phyloP scores from a whole-genome alignment of 2,797 vertebrate genomes.

The Pseudotriccus pelzelni region DNA sequence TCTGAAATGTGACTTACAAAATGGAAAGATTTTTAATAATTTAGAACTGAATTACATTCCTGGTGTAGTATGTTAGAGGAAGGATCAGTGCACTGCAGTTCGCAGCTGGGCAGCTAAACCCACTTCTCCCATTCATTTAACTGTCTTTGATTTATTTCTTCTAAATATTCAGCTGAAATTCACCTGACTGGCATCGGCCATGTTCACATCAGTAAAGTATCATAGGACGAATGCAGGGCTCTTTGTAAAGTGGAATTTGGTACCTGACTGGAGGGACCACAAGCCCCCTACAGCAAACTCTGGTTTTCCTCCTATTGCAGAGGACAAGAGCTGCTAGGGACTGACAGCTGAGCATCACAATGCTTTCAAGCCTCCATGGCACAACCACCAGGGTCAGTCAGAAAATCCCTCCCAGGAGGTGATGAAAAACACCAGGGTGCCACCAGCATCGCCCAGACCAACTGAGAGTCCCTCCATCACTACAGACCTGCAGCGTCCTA shows the following conservation, averaged over 20 bases:
- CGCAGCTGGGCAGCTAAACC: background rate
- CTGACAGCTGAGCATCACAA: fast-evolving
- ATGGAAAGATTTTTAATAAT: background rate
- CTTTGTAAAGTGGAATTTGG: background rate
- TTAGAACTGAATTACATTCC: background rate
- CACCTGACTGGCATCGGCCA: background rate
- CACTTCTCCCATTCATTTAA: background rate
- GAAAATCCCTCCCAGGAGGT: background rate
- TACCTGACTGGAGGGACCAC: background rate
- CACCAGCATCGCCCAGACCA: background rate
- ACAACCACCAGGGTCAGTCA: fast-evolving
- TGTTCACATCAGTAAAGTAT: background rate
- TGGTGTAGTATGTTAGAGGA: background rate
- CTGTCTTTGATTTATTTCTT: background rate
- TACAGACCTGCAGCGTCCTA: background rate
- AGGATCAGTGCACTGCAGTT: background rate
- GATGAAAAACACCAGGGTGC: background rate
- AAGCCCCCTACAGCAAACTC: background rate
- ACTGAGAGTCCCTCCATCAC: background rate
- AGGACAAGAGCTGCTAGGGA: background rate
- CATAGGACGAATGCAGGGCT: background rate
- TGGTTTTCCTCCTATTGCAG: fast-evolving
- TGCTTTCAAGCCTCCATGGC: background rate
- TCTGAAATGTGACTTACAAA: background rate
- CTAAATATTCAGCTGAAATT: background rate